Evolutionary conservation across 2,797 vertebrate species (phyloP), one percentile per base, ranked within the genome.

Genomic region (Acanthurus tractus): DNA sequence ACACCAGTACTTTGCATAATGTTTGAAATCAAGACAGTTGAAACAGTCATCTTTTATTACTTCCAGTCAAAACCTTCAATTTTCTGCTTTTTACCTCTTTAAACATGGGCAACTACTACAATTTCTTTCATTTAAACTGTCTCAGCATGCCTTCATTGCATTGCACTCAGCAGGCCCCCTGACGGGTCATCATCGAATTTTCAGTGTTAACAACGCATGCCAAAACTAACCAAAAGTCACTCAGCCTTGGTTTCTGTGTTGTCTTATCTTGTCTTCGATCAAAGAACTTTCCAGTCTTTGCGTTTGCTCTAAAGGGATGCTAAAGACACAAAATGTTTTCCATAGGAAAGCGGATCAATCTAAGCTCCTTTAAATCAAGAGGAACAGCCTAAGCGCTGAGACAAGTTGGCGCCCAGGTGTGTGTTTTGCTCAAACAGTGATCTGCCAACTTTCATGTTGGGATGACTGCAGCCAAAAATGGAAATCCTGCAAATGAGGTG

Each of bases 1-100:
- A 78, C 68, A 73, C 46, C 55, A 70, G 40, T 38, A 36, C 53
- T 68, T 75, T 66, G 45, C 57, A 61, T 76, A 59, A 82, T 75
- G 78, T 79, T 55, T 71, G 38, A 77, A 76, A 70, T 68, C 48
- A 72, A 58, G 70, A 59, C 68, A 38, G 46, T 17, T 57, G 13
- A 69, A 55, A 38, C 29, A 20, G 44, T 12, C 12, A 63, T 44
- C 42, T 67, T 70, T 18, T 44, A n/a, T 61, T 69, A 49, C 29
- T 42, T 66, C 2, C 2, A 15, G 63, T 70, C 54, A 52, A 40
- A 74, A 40, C 45, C 25, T 52, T 54, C 23, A 52, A 4, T 54
- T 76, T n/a, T 45, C 45, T 18, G 9, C 42, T 64, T 74, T 58
- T 56, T 42, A 44, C 49, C 54, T 20, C n/a, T 78, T 57, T 58